Conservation (phyloP, 2,888 invertebrate genomes). For the Drosophila diplacantha region DNA sequence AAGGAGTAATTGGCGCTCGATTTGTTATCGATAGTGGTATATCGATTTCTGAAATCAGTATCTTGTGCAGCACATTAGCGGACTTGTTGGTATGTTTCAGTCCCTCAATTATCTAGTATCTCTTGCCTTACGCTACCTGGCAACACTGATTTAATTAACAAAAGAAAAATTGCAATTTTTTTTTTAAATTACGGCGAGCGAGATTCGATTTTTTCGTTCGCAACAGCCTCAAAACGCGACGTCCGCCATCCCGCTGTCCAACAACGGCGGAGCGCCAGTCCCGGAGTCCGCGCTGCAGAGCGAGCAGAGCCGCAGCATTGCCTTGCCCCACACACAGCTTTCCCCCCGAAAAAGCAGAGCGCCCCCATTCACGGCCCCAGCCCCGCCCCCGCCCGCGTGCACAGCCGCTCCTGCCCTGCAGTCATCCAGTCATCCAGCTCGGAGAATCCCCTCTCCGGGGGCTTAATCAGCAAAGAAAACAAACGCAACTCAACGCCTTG, state of each 20-base stretch:
- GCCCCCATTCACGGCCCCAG: not conserved
- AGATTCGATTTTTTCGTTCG: constrained; percentile 27
- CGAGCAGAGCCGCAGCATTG: constrained; percentile 13
- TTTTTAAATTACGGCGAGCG: constrained; percentile 33
- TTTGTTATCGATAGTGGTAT: not conserved
- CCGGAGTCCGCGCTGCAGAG: constrained; percentile 2
- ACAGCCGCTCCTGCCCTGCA: constrained; percentile 1
- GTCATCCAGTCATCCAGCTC: constrained; percentile 5
- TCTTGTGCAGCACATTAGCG: not conserved
- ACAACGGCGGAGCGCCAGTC: constrained; percentile 13
- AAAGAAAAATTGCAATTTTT: constrained; percentile 55
- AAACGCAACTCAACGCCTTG: not conserved
- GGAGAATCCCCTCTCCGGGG: not conserved
- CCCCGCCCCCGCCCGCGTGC: constrained; percentile 12
- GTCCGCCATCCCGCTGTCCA: constrained; percentile 6
- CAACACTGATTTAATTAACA: constrained; percentile 32
- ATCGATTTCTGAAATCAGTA: not conserved
- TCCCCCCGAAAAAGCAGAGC: constrained; percentile 34
- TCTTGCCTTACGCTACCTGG: constrained; percentile 1
- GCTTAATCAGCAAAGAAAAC: constrained; percentile 12
- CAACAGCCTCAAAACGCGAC: constrained; percentile 8
- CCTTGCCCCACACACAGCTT: constrained; percentile 22
- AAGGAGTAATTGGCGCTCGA: not conserved
- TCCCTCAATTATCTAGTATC: not conserved
- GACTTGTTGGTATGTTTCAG: not conserved